Conservation (phyloP, 2,888 invertebrate genomes). For the Scelioninae gen. 1 region DNA sequence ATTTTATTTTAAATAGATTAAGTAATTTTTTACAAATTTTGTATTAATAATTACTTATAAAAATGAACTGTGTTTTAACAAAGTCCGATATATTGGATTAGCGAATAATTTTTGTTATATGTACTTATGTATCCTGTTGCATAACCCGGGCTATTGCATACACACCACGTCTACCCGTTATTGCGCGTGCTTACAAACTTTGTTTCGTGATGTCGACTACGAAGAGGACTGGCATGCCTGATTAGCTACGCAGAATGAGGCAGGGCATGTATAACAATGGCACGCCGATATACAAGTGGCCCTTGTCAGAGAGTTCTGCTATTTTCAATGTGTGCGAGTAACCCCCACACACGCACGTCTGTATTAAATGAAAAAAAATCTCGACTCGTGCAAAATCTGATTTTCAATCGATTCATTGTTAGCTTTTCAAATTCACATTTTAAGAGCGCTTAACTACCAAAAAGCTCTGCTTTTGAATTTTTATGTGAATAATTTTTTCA, state of each 20-base stretch:
- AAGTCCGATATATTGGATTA: too few species aligned
- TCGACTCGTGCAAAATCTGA: slow-evolving; percentile 48
- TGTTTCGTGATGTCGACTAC: slow-evolving; percentile 66
- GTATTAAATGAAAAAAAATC: slow-evolving; percentile 49
- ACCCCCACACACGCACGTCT: slow-evolving; percentile 44
- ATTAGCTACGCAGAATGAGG: slow-evolving; percentile 71
- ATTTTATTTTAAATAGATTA: too few species aligned
- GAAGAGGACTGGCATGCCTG: slow-evolving; percentile 69
- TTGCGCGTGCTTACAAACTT: slow-evolving; percentile 65
- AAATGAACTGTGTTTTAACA: too few species aligned
- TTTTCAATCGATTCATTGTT: slow-evolving; percentile 43
- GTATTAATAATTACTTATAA: too few species aligned
- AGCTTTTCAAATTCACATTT: slow-evolving; percentile 40
- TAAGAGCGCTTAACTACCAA: slow-evolving; percentile 22
- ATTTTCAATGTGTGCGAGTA: slow-evolving; percentile 55
- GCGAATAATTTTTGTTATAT: not conserved
- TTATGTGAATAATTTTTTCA: too few species aligned
- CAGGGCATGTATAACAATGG: slow-evolving; percentile 65
- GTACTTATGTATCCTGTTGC: slow-evolving; percentile 47
- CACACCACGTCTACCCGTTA: slow-evolving; percentile 54
- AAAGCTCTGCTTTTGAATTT: too few species aligned
- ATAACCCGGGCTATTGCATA: slow-evolving; percentile 35
- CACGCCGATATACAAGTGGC: slow-evolving; percentile 65
- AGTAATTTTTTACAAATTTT: too few species aligned
- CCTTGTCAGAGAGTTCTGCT: slow-evolving; percentile 61